phyloP scores from a whole-genome alignment of 2,888 invertebrate species.

The Encarsia formosa region DNA sequence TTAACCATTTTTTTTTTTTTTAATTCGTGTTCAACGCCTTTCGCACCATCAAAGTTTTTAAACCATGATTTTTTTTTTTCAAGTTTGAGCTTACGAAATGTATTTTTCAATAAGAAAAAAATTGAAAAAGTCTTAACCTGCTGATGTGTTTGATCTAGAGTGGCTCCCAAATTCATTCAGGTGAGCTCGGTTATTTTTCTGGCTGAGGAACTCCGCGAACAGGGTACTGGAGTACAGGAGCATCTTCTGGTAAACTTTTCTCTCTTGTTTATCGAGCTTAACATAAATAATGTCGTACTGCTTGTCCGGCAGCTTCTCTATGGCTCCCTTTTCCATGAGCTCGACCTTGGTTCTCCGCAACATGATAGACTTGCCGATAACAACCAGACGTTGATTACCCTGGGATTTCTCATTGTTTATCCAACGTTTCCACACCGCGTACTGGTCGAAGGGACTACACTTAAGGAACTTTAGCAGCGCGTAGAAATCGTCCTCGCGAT shows the following conservation, averaged over 20 bases:
- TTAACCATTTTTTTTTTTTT: no score
- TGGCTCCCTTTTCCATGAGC: slow-evolving; percentile 2
- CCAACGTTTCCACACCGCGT: slow-evolving; percentile 6
- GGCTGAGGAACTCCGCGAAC: slow-evolving; percentile 13
- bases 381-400: slow-evolving; percentile 4
- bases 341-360: slow-evolving; percentile 19
- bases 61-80: no score
- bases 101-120: no score
- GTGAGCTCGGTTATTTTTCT: background rate
- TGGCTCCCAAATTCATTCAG: background rate
- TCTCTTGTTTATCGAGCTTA: slow-evolving; percentile 11
- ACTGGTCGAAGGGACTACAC: slow-evolving; percentile 16
- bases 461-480: slow-evolving; percentile 15
- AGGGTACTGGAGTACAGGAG: slow-evolving; percentile 10
- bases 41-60: no score
- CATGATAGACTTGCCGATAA: slow-evolving; percentile 15
- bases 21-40: no score
- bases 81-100: no score
- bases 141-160: background rate
- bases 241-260: slow-evolving; percentile 15
- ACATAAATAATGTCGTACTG: background rate
- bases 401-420: background rate
- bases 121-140: slow-evolving; percentile 5
- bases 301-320: slow-evolving; percentile 11
- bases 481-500: slow-evolving; percentile 13